phyloP scores from a whole-genome alignment of 2,113 vertebrate species.

The Xiphophorus maculatus region DNA sequence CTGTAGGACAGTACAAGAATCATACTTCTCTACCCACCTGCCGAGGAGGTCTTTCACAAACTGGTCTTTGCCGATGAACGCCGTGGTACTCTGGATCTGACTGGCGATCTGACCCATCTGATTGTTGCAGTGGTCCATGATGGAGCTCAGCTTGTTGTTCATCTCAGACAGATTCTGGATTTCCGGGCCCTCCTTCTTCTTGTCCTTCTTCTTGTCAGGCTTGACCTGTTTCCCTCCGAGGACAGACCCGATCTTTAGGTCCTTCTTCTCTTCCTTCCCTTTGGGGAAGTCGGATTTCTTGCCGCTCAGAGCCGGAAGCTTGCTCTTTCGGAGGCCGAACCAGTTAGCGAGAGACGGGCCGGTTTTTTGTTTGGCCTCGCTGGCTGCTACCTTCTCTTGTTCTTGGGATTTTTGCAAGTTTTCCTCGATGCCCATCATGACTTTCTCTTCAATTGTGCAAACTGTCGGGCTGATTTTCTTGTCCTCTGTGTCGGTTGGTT shows the following conservation, averaged over 20 bases:
- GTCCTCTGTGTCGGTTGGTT: conserved; percentile 58
- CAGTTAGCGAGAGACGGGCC: conserved; percentile 90
- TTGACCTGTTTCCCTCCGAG: conserved; percentile 85
- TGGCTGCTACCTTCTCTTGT: conserved; percentile 79
- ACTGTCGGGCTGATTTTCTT: conserved; percentile 67
- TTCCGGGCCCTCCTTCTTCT: conserved; percentile 82
- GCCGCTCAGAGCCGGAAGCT: conserved; percentile 86
- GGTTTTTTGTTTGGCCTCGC: conserved; percentile 82
- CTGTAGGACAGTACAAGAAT: conserved; percentile 5
- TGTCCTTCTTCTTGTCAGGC: conserved; percentile 88
- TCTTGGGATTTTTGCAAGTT: conserved; percentile 90
- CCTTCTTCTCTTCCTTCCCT: conserved; percentile 87
- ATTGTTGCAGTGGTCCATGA: conserved; percentile 78
- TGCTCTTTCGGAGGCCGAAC: conserved; percentile 91
- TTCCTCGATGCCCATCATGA: conserved; percentile 94
- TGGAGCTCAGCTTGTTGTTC: conserved; percentile 73
- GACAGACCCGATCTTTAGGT: conserved; percentile 82
- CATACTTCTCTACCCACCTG: conserved; percentile 79
- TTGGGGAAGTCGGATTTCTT: conserved; percentile 85
- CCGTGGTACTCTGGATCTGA: conserved; percentile 73
- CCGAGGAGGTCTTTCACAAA: conserved; percentile 89
- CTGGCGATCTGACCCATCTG: conserved; percentile 75
- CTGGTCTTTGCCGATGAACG: conserved; percentile 81
- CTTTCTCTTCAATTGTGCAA: conserved; percentile 92
- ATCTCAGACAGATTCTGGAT: conserved; percentile 69